phyloP scores from a whole-genome alignment of 2,113 vertebrate genomes.

The Herpailurus yagouaroundi region DNA sequence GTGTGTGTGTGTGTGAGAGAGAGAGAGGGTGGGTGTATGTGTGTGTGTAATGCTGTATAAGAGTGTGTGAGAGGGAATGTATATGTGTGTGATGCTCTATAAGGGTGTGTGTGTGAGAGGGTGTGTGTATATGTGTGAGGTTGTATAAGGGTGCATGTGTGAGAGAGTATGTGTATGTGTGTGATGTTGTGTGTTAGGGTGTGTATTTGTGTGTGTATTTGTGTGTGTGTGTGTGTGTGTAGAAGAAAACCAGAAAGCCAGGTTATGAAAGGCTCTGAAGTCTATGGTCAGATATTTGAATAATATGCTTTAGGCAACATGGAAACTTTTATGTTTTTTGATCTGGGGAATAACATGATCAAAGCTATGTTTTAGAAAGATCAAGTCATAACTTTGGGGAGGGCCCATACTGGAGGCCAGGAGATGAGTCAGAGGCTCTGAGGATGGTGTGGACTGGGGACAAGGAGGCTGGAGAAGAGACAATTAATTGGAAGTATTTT shows the following conservation, averaged over 20 bases:
- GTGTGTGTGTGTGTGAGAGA: no score
- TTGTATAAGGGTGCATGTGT: no score
- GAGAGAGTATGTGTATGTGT: neutral
- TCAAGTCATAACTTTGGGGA: neutral
- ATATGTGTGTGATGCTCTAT: accelerated
- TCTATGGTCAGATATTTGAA: conserved; percentile 44
- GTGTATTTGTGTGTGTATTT: neutral
- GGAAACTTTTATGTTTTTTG: neutral
- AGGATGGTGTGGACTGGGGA: neutral
- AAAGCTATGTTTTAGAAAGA: conserved; percentile 16
- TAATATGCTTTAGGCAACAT: neutral
- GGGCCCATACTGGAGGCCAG: neutral
- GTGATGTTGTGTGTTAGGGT: neutral
- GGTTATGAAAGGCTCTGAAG: conserved; percentile 13
- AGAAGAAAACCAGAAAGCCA: neutral
- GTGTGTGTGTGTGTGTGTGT: neutral
- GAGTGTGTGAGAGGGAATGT: no score
- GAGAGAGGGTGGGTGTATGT: neutral
- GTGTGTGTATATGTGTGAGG: neutral
- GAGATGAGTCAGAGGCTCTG: neutral
- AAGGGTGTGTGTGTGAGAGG: neutral
- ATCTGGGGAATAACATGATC: conserved; percentile 10
- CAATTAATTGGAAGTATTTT: neutral
- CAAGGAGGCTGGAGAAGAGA: neutral
- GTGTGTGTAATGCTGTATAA: neutral